Evolutionary conservation across 1,140 invertebrate genomes (phyloP).

Genomic region (Drosophila insularis): DNA sequence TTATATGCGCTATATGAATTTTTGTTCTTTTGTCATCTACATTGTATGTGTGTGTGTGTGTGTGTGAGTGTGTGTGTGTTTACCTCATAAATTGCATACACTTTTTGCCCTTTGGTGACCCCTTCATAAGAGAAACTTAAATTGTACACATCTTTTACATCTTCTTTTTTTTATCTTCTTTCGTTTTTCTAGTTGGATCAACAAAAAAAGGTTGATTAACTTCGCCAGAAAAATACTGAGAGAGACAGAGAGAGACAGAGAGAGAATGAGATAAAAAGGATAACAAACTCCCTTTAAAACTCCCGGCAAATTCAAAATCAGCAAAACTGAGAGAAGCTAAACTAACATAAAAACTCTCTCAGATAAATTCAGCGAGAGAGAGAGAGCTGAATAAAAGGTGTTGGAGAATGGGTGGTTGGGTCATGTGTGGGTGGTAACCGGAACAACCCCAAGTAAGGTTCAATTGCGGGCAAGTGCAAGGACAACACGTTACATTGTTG

Average conservation of each 20-base stretch:
- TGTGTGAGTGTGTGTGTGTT: background rate
- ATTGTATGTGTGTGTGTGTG: background rate
- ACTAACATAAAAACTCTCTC: slow-evolving; percentile 21
- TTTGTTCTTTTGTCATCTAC: background rate
- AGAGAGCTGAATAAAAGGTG: slow-evolving; percentile 39
- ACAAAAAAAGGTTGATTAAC: slow-evolving; percentile 65
- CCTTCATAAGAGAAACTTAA: slow-evolving; percentile 41
- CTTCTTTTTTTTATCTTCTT: background rate
- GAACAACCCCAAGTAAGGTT: slow-evolving; percentile 66
- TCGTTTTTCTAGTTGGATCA: slow-evolving; percentile 5
- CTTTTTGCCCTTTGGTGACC: slow-evolving; percentile 18
- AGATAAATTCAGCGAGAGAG: slow-evolving; percentile 64
- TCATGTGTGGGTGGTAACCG: slow-evolving; percentile 7
- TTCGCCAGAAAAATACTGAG: slow-evolving; percentile 36
- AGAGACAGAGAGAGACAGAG: slow-evolving; percentile 21
- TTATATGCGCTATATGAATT: slow-evolving; percentile 14
- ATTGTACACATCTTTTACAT: slow-evolving; percentile 35
- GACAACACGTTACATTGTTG: slow-evolving; percentile 26
- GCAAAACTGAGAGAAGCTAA: background rate
- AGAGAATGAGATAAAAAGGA: slow-evolving; percentile 30
- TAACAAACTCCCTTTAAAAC: slow-evolving; percentile 11
- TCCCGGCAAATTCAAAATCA: slow-evolving; percentile 8
- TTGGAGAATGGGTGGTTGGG: background rate
- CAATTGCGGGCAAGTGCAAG: slow-evolving; percentile 72
- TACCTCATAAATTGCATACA: slow-evolving; percentile 50